phyloP scores from a whole-genome alignment of 2,888 invertebrate genomes.

The Acanthacorydalis orientalis region DNA sequence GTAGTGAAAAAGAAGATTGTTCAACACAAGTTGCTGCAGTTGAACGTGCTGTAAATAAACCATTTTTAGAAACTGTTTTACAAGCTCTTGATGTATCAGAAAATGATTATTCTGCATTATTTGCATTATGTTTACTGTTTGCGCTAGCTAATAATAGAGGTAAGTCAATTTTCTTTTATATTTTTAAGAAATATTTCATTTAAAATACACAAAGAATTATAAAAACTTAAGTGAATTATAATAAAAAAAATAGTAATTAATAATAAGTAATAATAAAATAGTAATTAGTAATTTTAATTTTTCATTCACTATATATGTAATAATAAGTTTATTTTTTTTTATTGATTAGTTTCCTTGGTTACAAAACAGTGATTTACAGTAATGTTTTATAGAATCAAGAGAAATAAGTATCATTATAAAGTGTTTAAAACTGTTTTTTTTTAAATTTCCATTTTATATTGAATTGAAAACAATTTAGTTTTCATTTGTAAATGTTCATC shows the following conservation, averaged over 20 bases:
- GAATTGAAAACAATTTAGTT: too few relatives aligned
- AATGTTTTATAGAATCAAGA: too few relatives aligned
- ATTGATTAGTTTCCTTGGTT: too few relatives aligned
- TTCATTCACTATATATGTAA: not conserved
- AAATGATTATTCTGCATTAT: slow-evolving; percentile 87
- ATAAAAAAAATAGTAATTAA: not conserved
- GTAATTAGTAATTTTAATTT: too few relatives aligned
- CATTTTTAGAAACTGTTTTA: slow-evolving; percentile 79
- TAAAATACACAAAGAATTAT: not conserved
- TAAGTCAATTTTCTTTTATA: slow-evolving; percentile 24
- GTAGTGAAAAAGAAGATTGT: not conserved
- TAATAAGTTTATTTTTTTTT: not conserved
- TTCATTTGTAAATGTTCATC: too few relatives aligned
- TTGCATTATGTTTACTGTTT: slow-evolving; percentile 80
- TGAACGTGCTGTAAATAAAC: slow-evolving; percentile 39
- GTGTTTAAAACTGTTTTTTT: too few relatives aligned
- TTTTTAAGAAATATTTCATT: too few relatives aligned
- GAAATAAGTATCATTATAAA: too few relatives aligned
- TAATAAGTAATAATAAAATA: too few relatives aligned
- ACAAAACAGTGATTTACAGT: too few relatives aligned
- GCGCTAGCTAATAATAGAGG: slow-evolving; percentile 90
- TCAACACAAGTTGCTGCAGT: slow-evolving; percentile 17
- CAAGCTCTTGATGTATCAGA: slow-evolving; percentile 76
- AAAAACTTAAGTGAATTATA: not conserved
- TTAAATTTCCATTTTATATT: too few relatives aligned